Conservation (phyloP, 2,888 invertebrate genomes). For the Gnatocerus cornutus region DNA sequence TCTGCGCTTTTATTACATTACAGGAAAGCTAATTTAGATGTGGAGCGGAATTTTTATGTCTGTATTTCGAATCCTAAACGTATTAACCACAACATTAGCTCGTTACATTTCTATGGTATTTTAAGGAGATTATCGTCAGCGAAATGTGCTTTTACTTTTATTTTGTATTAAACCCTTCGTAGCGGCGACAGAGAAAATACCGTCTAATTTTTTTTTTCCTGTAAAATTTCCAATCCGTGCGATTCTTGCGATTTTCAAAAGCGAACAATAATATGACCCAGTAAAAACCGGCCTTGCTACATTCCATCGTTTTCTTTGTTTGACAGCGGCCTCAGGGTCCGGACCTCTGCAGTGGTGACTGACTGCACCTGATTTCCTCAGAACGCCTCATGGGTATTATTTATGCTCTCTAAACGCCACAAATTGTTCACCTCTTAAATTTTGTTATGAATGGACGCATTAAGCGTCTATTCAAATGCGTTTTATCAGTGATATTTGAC, state of each 20-base stretch:
- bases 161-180: constrained; percentile 32
- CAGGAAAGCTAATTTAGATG: constrained; percentile 47
- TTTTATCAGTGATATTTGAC: constrained; percentile 30
- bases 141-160: constrained; percentile 42
- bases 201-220: not conserved
- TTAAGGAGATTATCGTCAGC: constrained; percentile 46
- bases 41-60: constrained; percentile 23
- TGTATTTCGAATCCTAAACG: constrained; percentile 47
- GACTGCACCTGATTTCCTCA: constrained; percentile 36
- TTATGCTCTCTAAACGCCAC: constrained; percentile 27
- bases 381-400: constrained; percentile 20
- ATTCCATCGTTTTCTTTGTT: constrained; percentile 44
- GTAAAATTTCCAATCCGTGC: too few species aligned
- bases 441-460: constrained; percentile 32
- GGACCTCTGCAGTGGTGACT: constrained; percentile 26
- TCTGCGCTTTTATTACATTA: constrained; percentile 49
- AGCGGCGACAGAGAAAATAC: constrained; percentile 27
- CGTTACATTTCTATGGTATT: constrained; percentile 49
- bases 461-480: constrained; percentile 15
- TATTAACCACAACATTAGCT: constrained; percentile 51
- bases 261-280: constrained; percentile 21
- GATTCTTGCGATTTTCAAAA: not conserved
- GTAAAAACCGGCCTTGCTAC: constrained; percentile 39
- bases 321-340: constrained; percentile 33
- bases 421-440: constrained; percentile 31